Base-by-base conservation (phyloP, 2,113 vertebrate species). In the Campylorhamphus procurvoides region DNA sequence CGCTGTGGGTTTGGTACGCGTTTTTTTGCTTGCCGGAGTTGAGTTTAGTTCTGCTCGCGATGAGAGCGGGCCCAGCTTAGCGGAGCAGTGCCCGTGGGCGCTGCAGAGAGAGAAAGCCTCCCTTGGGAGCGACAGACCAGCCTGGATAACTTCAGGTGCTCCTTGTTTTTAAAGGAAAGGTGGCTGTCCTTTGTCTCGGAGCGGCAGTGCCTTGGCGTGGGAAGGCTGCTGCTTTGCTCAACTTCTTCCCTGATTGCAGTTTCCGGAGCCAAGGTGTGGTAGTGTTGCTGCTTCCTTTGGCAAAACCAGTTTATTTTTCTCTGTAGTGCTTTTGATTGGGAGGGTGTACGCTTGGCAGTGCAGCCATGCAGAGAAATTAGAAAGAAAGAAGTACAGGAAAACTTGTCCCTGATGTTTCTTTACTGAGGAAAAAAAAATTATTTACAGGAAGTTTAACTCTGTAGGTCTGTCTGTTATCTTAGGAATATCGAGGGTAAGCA, bases 241-340 rank as follows among this genome's bases (percentile, higher is more conserved):
- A 77, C 86, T 81, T 49, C 35, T 74, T 69, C 63, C 67, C 60
- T 44, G 93, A 80, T 42, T 80, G 73, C 62, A 71, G 83, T 81
- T 93, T 97, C 76, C 86, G 67, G 77, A 94, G 93, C 71, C 72
- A 77, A 97, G 93, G 80, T 95, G 95, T 87, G 94, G 74, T 92
- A 73, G 60, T 44, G 25, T 55, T 94, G 35, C 84, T 87, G 68
- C 87, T 96, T 97, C 94, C 84, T 80, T 96, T 90, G 90, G 93
- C 93, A 71, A 87, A 97, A 83, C 94, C 90, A 53, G 87, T 83
- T 83, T 89, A 8, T 87, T 76, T 96, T 88, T 94, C 87, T 94
- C 64, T 84, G 31, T 62, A 76, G 67, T 75, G 69, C 58, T 73
- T 80, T 84, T 80, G 91, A 60, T 81, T 94, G 90, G 71, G 47